These are phyloP conservation scores for Crepidodera aurea DNA, from an alignment of 2,888 invertebrate genomes.

Conservation along the genomic window DNA sequence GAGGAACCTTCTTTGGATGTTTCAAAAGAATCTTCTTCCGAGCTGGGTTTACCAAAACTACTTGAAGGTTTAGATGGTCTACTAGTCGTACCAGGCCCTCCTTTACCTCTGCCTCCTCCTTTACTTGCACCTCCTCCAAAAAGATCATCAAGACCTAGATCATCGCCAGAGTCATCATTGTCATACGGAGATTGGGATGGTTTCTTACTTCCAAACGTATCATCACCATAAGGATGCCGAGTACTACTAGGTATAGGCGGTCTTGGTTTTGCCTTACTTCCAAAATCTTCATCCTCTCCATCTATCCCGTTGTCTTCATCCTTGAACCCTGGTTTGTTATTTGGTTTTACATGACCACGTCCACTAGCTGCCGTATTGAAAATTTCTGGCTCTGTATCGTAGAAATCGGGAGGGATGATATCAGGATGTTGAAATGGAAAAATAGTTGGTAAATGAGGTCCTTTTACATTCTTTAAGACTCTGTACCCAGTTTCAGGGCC, in stretches of 20 bases:
- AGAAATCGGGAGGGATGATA: constrained; percentile 61
- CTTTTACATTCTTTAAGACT: constrained; percentile 75
- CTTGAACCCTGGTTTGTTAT: constrained; percentile 42
- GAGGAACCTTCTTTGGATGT: not conserved
- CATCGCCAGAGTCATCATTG: constrained; percentile 22
- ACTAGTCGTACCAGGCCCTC: not conserved
- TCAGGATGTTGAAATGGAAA: constrained; percentile 65
- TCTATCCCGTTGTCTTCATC: constrained; percentile 32
- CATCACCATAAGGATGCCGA: not conserved
- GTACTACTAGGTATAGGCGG: constrained; percentile 37
- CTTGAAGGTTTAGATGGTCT: too few species aligned
- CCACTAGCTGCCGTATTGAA: constrained; percentile 67
- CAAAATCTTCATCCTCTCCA: constrained; percentile 27
- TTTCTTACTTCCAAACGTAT: not conserved
- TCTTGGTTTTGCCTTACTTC: constrained; percentile 8
- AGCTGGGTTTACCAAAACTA: not conserved
- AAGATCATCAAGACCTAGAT: constrained; percentile 39
- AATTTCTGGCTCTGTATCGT: constrained; percentile 52
- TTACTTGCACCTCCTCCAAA: constrained; percentile 36
- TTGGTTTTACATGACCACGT: constrained; percentile 62
- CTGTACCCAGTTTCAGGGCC: constrained; percentile 82
- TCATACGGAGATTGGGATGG: constrained; percentile 9
- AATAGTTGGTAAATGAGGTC: constrained; percentile 70
- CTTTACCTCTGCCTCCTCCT: not conserved
- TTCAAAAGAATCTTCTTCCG: not conserved